Base-by-base conservation (phyloP, 1,140 invertebrate genomes). In the Musca domestica region DNA sequence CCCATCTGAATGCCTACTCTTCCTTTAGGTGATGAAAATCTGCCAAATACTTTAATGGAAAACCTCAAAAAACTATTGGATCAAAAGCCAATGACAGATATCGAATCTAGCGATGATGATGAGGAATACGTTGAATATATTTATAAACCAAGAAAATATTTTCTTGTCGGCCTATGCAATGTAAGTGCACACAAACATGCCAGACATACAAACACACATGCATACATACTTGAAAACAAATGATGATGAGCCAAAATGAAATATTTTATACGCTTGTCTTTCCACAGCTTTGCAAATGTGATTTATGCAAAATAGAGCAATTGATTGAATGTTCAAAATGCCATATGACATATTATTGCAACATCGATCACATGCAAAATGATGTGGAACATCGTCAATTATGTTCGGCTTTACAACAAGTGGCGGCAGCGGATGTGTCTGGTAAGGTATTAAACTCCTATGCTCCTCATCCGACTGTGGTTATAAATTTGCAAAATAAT, bases 341-440 rank as follows among this genome's bases (percentile, higher is more conserved):
- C 69, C 74, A 77, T 17, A 83, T 88, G 81, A 79, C 85, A 17
- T 83, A 81, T 48, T 88, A 88, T 66, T 88, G 87, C 71, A 82
- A 76, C 14, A 49, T 61, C 15, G 69, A 79, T 2, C 87, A 88
- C 68, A 81, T 80, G 70, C 75, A 77, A 17, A 70, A 83, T 4
- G 84, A 86, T 71, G 74, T 73, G 22, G 66, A 72, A 15, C 87
- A 88, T 71, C 79, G 78, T 0, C 76, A 79, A 19, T 54, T 87
- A 6, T 88, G 87, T 74, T 73, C 72, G 49, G 76, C 76, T 1
- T 63, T 81, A 34, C 73, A 74, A 9, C 76, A 78, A 64, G 67
- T 81, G 56, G 74, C 75, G 9, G 74, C 75, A 10, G 72, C 23
- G 1, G 72, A 79, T 10, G 72, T 54, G 0, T 72, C 72, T 64